Conservation (phyloP, 2,888 invertebrate species). For the Tortricodes alternella region DNA sequence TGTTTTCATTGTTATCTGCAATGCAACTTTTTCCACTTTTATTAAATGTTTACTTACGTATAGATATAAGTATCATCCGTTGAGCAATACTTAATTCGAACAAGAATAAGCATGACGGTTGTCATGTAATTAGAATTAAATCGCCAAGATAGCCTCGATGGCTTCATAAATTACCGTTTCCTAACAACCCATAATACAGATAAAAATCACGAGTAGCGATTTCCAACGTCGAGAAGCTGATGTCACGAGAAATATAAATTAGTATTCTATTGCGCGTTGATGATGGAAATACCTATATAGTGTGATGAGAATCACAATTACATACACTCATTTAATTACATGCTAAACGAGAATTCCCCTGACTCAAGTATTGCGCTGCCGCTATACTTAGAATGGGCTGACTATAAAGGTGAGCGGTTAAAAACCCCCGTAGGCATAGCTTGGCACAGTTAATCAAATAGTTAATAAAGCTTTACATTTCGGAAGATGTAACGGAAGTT, state of each 20-base stretch:
- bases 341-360: not conserved
- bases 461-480: no score
- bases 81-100: not conserved
- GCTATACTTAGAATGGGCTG: not conserved
- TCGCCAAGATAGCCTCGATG: not conserved
- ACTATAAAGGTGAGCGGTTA: no score
- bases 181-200: slow-evolving; percentile 8
- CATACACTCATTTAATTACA: not conserved
- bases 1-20: no score
- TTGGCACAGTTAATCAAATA: no score
- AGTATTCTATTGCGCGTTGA: slow-evolving; percentile 1
- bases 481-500: no score
- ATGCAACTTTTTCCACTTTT: no score
- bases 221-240: not conserved
- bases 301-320: slow-evolving; percentile 16
- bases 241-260: not conserved
- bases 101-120: not conserved
- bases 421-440: no score
- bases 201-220: not conserved
- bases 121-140: not conserved
- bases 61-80: no score
- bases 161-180: slow-evolving; percentile 1
- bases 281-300: slow-evolving; percentile 8
- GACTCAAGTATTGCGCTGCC: not conserved
- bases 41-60: no score